Conservation (phyloP, 2,797 vertebrate genomes). For the Choloepus didactylus region DNA sequence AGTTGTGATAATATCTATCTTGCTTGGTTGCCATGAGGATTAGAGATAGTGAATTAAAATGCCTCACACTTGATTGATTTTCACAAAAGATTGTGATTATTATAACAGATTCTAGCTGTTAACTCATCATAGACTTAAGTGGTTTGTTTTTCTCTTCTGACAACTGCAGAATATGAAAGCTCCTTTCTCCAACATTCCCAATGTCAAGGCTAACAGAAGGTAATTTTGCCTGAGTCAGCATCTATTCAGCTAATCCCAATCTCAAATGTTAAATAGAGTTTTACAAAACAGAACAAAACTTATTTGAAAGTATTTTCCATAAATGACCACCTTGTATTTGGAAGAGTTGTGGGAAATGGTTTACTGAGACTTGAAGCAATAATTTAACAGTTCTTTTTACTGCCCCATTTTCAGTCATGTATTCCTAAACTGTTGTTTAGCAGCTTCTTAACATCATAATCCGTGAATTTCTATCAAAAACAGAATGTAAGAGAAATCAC, state of each 20-base stretch:
- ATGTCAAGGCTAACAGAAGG: constrained; percentile 65
- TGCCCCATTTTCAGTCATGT: constrained; percentile 11
- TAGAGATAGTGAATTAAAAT: constrained; percentile 58
- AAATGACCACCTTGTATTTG: constrained; percentile 67
- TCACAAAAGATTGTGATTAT: constrained; percentile 59
- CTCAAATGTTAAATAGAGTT: constrained; percentile 52
- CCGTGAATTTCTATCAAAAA: constrained; percentile 32
- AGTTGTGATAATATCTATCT: background rate
- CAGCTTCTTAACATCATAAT: background rate
- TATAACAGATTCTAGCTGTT: constrained; percentile 43
- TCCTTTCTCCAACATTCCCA: background rate
- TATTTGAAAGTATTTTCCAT: constrained; percentile 59
- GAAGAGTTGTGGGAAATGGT: constrained; percentile 57
- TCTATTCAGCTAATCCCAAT: constrained; percentile 66
- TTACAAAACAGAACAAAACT: constrained; percentile 54
- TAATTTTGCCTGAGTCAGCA: constrained; percentile 61
- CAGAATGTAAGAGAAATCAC: background rate
- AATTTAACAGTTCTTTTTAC: background rate
- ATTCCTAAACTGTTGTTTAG: constrained; percentile 1
- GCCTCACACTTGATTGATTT: constrained; percentile 34
- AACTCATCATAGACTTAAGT: constrained; percentile 58
- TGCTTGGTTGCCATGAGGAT: constrained; percentile 51
- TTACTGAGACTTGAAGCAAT: constrained; percentile 35
- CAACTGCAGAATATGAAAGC: constrained; percentile 38
- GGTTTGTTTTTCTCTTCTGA: constrained; percentile 55